phyloP scores from a whole-genome alignment of 2,888 invertebrate genomes.

The Meiosimyza decipiens region DNA sequence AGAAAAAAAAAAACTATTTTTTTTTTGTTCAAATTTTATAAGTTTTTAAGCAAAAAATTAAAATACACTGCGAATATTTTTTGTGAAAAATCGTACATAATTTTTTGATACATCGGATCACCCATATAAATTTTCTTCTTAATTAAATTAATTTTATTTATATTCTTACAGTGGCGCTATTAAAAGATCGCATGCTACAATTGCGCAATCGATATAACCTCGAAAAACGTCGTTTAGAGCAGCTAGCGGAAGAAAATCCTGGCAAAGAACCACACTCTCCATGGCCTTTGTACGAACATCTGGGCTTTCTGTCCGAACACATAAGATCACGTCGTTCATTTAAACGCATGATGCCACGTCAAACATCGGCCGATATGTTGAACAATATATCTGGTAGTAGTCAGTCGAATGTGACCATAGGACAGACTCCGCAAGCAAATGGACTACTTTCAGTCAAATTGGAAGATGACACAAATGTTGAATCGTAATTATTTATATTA shows the following conservation, averaged over 20 bases:
- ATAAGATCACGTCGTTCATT: constrained; percentile 65
- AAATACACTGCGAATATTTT: not conserved
- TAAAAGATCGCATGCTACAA: constrained; percentile 66
- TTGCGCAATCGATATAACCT: constrained; percentile 67
- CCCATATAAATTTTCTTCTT: not conserved
- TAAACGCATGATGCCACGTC: constrained; percentile 55
- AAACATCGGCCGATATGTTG: constrained; percentile 32
- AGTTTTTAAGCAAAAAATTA: not conserved
- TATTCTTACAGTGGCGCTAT: constrained; percentile 56
- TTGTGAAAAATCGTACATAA: too few relatives aligned
- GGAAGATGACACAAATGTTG: constrained; percentile 47
- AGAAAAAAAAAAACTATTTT: too few relatives aligned
- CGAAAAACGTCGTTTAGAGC: constrained; percentile 66
- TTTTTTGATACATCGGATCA: not conserved
- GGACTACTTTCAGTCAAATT: constrained; percentile 50
- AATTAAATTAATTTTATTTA: not conserved
- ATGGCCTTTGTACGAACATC: constrained; percentile 65
- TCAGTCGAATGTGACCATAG: not conserved
- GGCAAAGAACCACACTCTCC: constrained; percentile 56
- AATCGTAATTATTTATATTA: constrained; percentile 40
- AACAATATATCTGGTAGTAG: constrained; percentile 9
- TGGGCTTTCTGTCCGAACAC: constrained; percentile 65
- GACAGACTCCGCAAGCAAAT: constrained; percentile 43
- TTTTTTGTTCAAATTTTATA: too few relatives aligned
- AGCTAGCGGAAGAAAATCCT: constrained; percentile 54